Percentiles rank a stretch among this genome's conserved stretches.
phyloP scores from a whole-genome alignment of 2,888 invertebrate genomes.

The Noctua janthina region DNA sequence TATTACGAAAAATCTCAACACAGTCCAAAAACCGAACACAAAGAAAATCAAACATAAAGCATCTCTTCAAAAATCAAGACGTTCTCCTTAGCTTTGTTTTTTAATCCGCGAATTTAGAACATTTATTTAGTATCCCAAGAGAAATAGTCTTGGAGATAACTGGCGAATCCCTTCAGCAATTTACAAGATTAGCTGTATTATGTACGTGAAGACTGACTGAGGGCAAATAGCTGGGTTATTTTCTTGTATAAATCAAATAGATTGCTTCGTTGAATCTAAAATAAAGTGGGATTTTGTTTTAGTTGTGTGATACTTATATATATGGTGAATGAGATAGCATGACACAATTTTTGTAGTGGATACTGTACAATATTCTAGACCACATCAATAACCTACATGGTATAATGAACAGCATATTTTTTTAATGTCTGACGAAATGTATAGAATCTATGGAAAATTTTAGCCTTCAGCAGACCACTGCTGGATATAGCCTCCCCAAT shows the following conservation, averaged over 20 bases:
- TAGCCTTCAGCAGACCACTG: too few species aligned
- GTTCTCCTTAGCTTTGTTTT: conserved; percentile 52
- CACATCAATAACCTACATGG: neutral
- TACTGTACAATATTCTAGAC: too few species aligned
- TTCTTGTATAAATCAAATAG: conserved; percentile 63
- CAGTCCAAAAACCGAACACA: conserved; percentile 22
- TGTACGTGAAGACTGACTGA: conserved; percentile 65
- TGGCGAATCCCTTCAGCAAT: conserved; percentile 65
- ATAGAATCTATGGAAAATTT: neutral
- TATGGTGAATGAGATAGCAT: neutral
- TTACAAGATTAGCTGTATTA: conserved; percentile 66
- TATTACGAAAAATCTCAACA: conserved; percentile 9
- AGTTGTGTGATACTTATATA: neutral
- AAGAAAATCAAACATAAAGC: conserved; percentile 33
- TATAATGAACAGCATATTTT: neutral
- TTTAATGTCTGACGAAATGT: neutral
- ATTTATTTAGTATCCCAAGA: conserved; percentile 66
- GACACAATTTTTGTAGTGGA: too few species aligned
- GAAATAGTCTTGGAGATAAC: conserved; percentile 65
- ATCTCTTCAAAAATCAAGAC: conserved; percentile 62
- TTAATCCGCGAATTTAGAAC: conserved; percentile 65
- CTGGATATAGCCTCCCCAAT: too few species aligned
- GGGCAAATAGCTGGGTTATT: conserved; percentile 60
- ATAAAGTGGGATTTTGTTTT: conserved; percentile 54
- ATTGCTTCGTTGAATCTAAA: conserved; percentile 63